Percentiles rank a stretch among this genome's conserved stretches.
These are phyloP conservation scores for Micronycteris hirsuta DNA, from an alignment of 2,113 vertebrate species.

Conservation along the genomic window DNA sequence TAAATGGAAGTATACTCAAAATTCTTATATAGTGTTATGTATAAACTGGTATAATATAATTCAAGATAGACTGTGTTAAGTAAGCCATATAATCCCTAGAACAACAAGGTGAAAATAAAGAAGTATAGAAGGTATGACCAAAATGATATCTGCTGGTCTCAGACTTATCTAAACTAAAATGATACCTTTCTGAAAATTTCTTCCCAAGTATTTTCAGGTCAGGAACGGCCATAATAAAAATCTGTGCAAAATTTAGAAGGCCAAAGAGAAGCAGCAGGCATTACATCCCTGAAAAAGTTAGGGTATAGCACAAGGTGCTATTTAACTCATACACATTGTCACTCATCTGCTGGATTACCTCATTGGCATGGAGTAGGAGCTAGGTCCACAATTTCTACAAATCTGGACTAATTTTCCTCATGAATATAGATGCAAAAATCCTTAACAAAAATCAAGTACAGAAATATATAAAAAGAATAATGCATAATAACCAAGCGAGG, in stretches of 20 bases:
- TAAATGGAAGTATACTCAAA: neutral
- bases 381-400: neutral
- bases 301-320: neutral
- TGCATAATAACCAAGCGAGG: neutral
- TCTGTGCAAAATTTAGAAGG: neutral
- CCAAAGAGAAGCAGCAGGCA: constrained; percentile 1
- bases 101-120: neutral
- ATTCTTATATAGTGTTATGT: neutral
- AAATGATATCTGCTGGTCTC: neutral
- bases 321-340: neutral
- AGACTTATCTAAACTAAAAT: neutral
- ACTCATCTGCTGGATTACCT: neutral
- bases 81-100: neutral
- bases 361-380: neutral
- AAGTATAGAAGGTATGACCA: neutral
- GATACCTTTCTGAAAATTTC: constrained; percentile 13
- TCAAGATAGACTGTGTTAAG: neutral
- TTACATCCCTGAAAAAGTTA: neutral
- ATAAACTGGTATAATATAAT: neutral
- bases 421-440: neutral
- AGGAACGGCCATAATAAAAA: neutral
- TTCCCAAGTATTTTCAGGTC: neutral
- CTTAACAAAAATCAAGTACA: neutral
- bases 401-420: neutral
- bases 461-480: neutral